Conservation (phyloP, 2,113 vertebrate species). For the Noctilio leporinus region DNA sequence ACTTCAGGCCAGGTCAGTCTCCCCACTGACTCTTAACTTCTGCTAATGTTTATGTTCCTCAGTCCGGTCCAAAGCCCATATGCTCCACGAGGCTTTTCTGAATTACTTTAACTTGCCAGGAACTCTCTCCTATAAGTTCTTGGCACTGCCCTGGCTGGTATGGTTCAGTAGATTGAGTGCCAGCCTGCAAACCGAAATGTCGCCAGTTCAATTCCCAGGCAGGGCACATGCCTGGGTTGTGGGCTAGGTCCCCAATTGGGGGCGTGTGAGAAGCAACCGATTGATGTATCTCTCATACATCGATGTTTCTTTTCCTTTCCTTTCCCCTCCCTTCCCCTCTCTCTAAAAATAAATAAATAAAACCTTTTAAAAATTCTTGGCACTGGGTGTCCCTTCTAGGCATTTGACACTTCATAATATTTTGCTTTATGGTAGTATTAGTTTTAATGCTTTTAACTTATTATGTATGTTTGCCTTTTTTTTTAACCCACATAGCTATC, state of each 20-base stretch:
- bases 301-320: too few species aligned
- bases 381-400: conserved; percentile 29
- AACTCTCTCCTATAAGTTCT: conserved; percentile 33
- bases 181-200: too few species aligned
- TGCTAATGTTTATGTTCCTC: conserved; percentile 42
- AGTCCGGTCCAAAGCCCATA: neutral
- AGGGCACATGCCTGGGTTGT: too few species aligned
- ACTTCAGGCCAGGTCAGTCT: conserved; percentile 73
- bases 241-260: too few species aligned
- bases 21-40: conserved; percentile 58
- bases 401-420: conserved; percentile 34
- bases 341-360: too few species aligned
- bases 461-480: conserved; percentile 21
- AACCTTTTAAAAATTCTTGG: neutral
- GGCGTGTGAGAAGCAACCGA: too few species aligned
- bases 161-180: too few species aligned
- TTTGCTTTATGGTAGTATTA: conserved; percentile 39
- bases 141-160: neutral
- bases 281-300: too few species aligned
- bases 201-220: too few species aligned
- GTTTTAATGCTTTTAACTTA: conserved; percentile 38
- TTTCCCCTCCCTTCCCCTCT: too few species aligned
- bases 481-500: conserved; percentile 16
- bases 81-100: conserved; percentile 49
- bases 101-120: conserved; percentile 34